phyloP scores from a whole-genome alignment of 1,140 invertebrate species.

The Neodiprion pinetum region DNA sequence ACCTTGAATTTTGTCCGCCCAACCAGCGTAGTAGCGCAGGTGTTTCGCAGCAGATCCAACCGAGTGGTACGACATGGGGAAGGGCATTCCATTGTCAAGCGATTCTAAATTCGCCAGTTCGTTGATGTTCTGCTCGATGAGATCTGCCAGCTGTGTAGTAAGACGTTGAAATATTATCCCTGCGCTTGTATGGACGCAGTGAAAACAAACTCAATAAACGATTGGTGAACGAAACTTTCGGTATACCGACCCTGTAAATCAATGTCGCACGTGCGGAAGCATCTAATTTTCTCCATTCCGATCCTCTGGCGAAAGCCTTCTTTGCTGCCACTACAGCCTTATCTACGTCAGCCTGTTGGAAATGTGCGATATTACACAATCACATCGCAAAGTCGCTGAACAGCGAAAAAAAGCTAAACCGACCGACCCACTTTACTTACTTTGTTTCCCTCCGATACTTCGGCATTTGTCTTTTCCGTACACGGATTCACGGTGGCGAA shows the following conservation, averaged over 20 bases:
- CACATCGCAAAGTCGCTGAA: neutral
- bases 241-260: slow-evolving; percentile 54
- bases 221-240: neutral
- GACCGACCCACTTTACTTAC: slow-evolving; percentile 29
- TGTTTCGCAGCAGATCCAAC: slow-evolving; percentile 62
- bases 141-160: slow-evolving; percentile 62
- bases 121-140: slow-evolving; percentile 67
- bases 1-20: slow-evolving; percentile 78
- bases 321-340: slow-evolving; percentile 65
- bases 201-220: neutral
- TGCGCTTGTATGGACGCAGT: neutral
- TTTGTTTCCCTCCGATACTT: slow-evolving; percentile 66
- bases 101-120: slow-evolving; percentile 70
- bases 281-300: slow-evolving; percentile 75
- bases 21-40: slow-evolving; percentile 78
- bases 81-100: slow-evolving; percentile 79
- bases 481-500: slow-evolving; percentile 65
- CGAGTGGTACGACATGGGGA: slow-evolving; percentile 65
- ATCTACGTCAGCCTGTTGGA: slow-evolving; percentile 60
- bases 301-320: slow-evolving; percentile 64
- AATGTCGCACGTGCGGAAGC: slow-evolving; percentile 71
- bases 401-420: neutral
- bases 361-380: neutral
- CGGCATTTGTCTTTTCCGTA: slow-evolving; percentile 48
- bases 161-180: neutral